These are phyloP conservation scores for Pherbina coryleti DNA, from an alignment of 2,888 invertebrate genomes.

Conservation along the genomic window DNA sequence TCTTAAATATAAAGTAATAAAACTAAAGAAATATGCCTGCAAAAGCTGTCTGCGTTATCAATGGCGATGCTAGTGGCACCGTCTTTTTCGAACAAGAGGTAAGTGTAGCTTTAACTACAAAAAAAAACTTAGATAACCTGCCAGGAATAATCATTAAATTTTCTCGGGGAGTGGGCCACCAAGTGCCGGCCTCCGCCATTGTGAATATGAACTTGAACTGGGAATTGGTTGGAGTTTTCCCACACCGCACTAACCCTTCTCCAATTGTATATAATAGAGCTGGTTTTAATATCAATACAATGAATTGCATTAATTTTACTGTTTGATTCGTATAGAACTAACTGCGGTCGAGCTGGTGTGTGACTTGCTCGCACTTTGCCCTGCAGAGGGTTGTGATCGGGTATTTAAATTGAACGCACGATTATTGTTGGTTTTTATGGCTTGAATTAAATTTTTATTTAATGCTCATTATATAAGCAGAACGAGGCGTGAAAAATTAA, in stretches of 20 bases:
- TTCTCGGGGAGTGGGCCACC: constrained; percentile 1
- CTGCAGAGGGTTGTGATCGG: too few relatives aligned
- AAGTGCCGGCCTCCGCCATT: constrained; percentile 1
- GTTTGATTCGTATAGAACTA: neutral
- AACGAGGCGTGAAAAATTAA: neutral
- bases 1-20: neutral
- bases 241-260: neutral
- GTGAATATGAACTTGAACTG: neutral
- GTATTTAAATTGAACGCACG: neutral
- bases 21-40: constrained; percentile 70
- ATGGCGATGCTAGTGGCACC: constrained; percentile 87
- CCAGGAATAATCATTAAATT: neutral
- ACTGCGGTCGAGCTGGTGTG: too few relatives aligned
- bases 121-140: too few relatives aligned
- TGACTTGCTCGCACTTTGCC: too few relatives aligned
- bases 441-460: neutral
- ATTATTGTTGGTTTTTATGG: neutral
- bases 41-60: constrained; percentile 90
- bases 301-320: constrained; percentile 18
- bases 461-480: neutral
- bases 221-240: neutral
- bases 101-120: constrained; percentile 54
- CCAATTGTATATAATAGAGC: neutral
- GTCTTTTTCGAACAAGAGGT: constrained; percentile 85
- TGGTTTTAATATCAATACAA: constrained; percentile 1